Conservation (phyloP, 35 echinoderm and acorn worm genomes). For the Lytechinus pictus region DNA sequence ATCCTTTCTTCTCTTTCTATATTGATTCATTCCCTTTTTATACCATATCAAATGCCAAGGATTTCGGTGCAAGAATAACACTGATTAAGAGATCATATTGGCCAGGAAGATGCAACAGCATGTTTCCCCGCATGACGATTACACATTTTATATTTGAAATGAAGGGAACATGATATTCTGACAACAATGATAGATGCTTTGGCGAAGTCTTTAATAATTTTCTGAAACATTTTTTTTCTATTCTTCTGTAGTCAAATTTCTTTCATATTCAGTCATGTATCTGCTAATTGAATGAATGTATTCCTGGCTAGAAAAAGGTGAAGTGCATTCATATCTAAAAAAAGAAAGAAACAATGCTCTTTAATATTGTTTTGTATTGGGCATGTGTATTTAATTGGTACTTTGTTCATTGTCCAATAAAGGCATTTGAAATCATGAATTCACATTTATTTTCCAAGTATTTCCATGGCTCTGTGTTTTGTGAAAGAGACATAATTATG, state of each 20-base stretch:
- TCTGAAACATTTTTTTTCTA: not conserved
- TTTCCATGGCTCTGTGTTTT: not conserved
- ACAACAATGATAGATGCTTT: constrained; percentile 18
- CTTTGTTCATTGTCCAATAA: not conserved
- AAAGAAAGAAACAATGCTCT: not conserved
- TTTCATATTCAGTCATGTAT: not conserved
- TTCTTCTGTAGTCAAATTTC: not conserved
- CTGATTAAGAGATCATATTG: constrained; percentile 5
- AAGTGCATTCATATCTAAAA: not conserved
- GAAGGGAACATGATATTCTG: not conserved
- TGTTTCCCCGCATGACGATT: not conserved
- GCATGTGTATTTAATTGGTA: not conserved
- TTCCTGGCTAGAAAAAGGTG: not conserved
- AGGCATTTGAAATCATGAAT: not conserved
- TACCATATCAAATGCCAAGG: not conserved
- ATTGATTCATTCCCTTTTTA: not conserved
- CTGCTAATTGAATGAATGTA: not conserved
- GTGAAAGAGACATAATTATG: not conserved
- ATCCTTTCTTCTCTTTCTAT: not conserved
- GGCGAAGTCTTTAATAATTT: not conserved
- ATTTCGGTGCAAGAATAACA: not conserved
- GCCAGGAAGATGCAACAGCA: not conserved
- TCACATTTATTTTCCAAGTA: not conserved
- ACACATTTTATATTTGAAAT: not conserved
- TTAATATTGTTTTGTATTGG: not conserved